phyloP scores from a whole-genome alignment of 1,140 invertebrate genomes.

The Laupala kohalensis region DNA sequence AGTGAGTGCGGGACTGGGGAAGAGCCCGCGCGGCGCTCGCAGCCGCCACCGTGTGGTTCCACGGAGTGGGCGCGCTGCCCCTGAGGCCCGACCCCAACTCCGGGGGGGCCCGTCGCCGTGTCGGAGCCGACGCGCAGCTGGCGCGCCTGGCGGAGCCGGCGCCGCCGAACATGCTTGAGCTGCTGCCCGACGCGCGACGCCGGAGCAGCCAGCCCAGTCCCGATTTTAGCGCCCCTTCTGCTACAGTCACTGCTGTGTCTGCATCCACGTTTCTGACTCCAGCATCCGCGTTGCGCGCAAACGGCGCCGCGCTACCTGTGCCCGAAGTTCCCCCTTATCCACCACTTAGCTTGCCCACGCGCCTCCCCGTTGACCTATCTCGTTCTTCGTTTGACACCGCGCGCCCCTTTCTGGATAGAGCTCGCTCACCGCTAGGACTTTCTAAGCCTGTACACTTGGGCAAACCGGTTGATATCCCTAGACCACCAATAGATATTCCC shows the following conservation, averaged over 20 bases:
- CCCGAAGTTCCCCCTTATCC: too few species aligned
- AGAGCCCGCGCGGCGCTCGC: too few species aligned
- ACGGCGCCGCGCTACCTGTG: slow-evolving; percentile 18
- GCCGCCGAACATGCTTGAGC: slow-evolving; percentile 8
- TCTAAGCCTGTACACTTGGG: too few species aligned
- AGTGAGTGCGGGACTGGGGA: not conserved
- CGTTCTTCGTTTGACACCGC: too few species aligned
- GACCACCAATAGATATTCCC: too few species aligned
- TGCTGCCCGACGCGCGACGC: not conserved
- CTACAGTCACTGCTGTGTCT: slow-evolving; percentile 23
- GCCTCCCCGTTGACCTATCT: too few species aligned
- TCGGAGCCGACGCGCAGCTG: slow-evolving; percentile 13
- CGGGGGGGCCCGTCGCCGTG: slow-evolving; percentile 11
- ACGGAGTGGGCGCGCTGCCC: slow-evolving; percentile 21
- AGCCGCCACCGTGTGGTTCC: slow-evolving; percentile 21
- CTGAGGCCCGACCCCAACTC: slow-evolving; percentile 19
- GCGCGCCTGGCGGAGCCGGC: slow-evolving; percentile 16
- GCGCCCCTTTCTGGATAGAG: too few species aligned
- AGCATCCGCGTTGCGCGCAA: slow-evolving; percentile 20
- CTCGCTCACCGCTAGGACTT: too few species aligned
- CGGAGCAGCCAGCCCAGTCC: slow-evolving; percentile 14
- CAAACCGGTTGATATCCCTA: too few species aligned
- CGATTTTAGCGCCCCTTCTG: slow-evolving; percentile 15
- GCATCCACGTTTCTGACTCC: slow-evolving; percentile 15
- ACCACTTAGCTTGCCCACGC: too few species aligned